Evolutionary conservation across 2,113 vertebrate species (phyloP).

Genomic region (Peromyscus polionotus): DNA sequence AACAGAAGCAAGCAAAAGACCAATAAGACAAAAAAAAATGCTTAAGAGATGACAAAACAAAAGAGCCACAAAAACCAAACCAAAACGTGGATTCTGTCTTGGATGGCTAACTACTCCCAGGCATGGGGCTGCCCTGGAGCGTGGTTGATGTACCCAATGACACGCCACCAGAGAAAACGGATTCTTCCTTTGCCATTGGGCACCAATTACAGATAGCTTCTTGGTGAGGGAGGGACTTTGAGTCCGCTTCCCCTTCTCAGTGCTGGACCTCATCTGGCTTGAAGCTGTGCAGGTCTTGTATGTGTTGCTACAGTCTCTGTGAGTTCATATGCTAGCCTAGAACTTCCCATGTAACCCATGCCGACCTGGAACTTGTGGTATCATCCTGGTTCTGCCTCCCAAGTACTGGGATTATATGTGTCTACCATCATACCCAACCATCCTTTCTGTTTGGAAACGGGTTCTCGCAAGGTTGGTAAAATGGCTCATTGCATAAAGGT

Average conservation of each 20-base stretch:
- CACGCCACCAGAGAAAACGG: background rate
- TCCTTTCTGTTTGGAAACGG: background rate
- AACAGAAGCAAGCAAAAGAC: background rate
- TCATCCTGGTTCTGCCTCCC: background rate
- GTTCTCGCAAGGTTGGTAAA: background rate
- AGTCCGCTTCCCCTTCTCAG: background rate
- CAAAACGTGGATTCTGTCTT: background rate
- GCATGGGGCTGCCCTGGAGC: background rate
- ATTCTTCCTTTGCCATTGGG: background rate
- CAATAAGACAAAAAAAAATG: background rate
- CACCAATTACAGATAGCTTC: background rate
- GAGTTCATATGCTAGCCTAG: background rate
- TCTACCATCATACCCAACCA: background rate
- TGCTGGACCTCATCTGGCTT: background rate
- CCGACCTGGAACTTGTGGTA: background rate
- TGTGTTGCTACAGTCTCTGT: background rate
- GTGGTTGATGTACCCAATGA: background rate
- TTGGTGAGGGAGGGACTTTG: background rate
- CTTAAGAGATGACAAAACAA: background rate
- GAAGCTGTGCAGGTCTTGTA: background rate
- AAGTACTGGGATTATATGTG: background rate
- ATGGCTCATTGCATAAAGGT: background rate
- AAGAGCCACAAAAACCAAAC: background rate
- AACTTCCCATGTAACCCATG: background rate
- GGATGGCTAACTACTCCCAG: background rate